Percentiles rank a stretch among this genome's conserved stretches.
These are phyloP conservation scores for Solen grandis DNA, from an alignment of 1,140 invertebrate species.

Conservation along the genomic window DNA sequence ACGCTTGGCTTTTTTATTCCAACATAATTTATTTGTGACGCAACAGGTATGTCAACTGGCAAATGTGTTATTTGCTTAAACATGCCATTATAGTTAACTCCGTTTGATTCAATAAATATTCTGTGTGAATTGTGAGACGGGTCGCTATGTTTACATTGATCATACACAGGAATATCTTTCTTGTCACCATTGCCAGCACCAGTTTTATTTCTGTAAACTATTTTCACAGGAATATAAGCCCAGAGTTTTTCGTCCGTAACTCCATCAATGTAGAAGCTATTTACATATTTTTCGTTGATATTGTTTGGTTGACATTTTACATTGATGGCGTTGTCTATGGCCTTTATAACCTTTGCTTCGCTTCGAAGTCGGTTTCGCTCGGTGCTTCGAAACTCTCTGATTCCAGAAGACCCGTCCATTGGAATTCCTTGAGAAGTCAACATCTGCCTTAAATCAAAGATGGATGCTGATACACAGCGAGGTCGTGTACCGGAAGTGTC, in stretches of 20 bases:
- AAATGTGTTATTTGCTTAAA: conserved; percentile 42
- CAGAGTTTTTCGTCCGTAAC: conserved; percentile 21
- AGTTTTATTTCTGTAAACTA: conserved; percentile 28
- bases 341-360: background rate
- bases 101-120: conserved; percentile 49
- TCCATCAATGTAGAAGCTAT: conserved; percentile 26
- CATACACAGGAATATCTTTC: conserved; percentile 21
- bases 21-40: background rate
- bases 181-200: background rate
- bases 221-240: conserved; percentile 39
- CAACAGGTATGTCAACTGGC: conserved; percentile 3
- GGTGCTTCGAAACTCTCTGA: background rate
- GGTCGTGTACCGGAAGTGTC: conserved; percentile 29
- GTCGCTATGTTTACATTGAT: conserved; percentile 32
- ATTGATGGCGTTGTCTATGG: background rate
- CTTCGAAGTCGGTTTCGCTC: background rate
- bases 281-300: conserved; percentile 35
- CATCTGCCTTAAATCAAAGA: conserved; percentile 27
- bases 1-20: conserved; percentile 20
- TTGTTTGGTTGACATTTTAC: conserved; percentile 36
- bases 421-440: conserved; percentile 17
- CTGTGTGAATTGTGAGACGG: background rate
- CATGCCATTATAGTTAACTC: conserved; percentile 40
- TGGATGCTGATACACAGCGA: conserved; percentile 34
- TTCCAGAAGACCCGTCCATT: conserved; percentile 18